Percentiles rank a stretch among this genome's conserved stretches.
Conservation (phyloP, 2,888 invertebrate genomes). For the Parnassius orleans region DNA sequence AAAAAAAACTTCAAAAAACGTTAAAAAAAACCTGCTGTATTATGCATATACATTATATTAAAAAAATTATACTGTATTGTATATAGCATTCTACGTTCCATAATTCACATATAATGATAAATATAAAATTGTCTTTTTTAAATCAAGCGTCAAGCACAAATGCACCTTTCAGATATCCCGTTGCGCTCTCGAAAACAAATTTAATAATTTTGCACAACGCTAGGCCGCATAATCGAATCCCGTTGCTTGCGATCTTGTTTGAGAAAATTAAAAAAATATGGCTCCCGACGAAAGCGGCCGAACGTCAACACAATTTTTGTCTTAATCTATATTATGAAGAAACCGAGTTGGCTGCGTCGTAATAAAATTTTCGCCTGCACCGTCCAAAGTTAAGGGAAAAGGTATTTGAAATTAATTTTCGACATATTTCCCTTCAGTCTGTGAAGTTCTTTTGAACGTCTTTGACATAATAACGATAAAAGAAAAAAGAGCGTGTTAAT, state of each 20-base stretch:
- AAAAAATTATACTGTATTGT: no score
- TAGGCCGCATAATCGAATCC: constrained; percentile 68
- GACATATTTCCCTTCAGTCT: constrained; percentile 27
- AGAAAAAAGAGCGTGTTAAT: constrained; percentile 15
- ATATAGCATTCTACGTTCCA: neutral
- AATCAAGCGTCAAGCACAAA: constrained; percentile 31
- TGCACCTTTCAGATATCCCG: constrained; percentile 40
- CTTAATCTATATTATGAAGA: constrained; percentile 73
- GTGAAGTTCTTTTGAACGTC: constrained; percentile 30
- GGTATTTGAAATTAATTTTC: constrained; percentile 33
- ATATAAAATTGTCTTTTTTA: neutral
- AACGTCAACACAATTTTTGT: constrained; percentile 75
- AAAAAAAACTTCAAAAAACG: neutral
- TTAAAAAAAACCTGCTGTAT: neutral
- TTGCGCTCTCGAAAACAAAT: constrained; percentile 55
- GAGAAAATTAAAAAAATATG: constrained; percentile 78
- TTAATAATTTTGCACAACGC: constrained; percentile 59
- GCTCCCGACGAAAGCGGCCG: constrained; percentile 48
- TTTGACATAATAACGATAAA: constrained; percentile 26
- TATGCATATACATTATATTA: no score
- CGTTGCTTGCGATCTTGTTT: constrained; percentile 60
- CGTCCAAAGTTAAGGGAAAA: constrained; percentile 23
- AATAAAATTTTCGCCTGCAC: constrained; percentile 56
- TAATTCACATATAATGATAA: neutral
- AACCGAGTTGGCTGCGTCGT: constrained; percentile 50